A percentile compares a stretch with the other conserved stretches of the same genome.
Evolutionary conservation across 2,888 invertebrate species (phyloP).

Genomic region (Cremastinae sp.): DNA sequence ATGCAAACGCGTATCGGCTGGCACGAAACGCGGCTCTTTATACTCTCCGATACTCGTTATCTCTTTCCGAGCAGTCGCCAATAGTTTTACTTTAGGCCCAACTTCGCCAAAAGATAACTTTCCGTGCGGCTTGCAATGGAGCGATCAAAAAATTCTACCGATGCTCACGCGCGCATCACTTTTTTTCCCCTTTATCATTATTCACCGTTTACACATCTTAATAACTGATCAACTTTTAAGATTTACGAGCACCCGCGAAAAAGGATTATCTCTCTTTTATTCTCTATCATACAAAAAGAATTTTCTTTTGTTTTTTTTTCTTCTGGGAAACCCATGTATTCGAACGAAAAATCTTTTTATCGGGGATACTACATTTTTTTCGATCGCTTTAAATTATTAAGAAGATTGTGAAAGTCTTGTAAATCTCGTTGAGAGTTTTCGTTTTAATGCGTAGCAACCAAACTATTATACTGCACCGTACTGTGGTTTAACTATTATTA

Average conservation of each 20-base stretch:
- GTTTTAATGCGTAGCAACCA: too few species aligned
- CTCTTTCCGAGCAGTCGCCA: conserved; percentile 32
- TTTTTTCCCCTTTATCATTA: conserved; percentile 5
- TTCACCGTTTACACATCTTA: conserved; percentile 8
- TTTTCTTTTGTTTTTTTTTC: conserved; percentile 3
- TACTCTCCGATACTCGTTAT: conserved; percentile 5
- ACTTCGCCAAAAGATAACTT: conserved; percentile 43
- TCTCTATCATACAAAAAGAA: conserved; percentile 44
- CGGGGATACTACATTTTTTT: neutral
- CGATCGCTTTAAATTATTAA: too few species aligned
- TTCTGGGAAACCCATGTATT: conserved; percentile 11
- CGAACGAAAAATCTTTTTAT: neutral
- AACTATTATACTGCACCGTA: too few species aligned
- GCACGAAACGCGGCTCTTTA: conserved; percentile 30
- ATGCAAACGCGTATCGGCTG: conserved; percentile 6
- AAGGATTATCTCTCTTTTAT: conserved; percentile 1
- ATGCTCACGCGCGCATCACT: conserved; percentile 29
- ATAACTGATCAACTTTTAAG: conserved; percentile 23
- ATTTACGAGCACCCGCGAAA: conserved; percentile 25
- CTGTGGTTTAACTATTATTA: neutral
- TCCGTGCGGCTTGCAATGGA: conserved; percentile 31
- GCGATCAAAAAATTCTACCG: conserved; percentile 17
- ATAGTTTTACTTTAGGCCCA: conserved; percentile 56
- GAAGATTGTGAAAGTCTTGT: neutral
- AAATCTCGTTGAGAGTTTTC: neutral